Conservation (phyloP, 1,140 invertebrate species). For the Microplitis mediator region DNA sequence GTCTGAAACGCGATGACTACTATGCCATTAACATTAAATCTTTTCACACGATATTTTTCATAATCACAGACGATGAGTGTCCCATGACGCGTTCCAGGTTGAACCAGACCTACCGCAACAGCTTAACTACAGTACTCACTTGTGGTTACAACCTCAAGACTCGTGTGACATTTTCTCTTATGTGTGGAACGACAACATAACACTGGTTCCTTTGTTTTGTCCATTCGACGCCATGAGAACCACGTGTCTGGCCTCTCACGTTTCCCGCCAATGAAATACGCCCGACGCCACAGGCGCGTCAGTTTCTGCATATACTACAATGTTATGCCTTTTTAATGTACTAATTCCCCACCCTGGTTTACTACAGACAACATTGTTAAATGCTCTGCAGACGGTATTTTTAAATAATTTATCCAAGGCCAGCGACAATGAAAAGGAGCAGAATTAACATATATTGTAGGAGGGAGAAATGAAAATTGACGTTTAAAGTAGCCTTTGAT, state of each 20-base stretch:
- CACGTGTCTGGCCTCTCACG: constrained; percentile 1
- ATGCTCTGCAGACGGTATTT: no score
- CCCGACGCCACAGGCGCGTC: no score
- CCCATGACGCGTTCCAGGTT: background rate
- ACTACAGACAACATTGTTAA: no score
- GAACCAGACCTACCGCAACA: background rate
- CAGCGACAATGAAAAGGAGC: no score
- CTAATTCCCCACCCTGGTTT: no score
- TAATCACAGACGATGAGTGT: background rate
- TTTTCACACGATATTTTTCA: background rate
- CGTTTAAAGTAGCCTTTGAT: no score
- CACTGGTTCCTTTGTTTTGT: background rate
- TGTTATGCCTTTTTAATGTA: background rate
- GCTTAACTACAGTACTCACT: background rate
- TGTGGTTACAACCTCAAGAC: background rate
- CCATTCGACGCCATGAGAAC: background rate
- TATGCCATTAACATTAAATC: no score
- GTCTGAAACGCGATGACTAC: no score
- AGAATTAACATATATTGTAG: no score
- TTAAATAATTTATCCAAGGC: no score
- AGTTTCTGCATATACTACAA: background rate
- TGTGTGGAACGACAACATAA: background rate
- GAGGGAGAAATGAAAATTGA: no score
- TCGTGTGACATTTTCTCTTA: background rate
- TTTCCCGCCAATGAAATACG: background rate